Base-by-base conservation (phyloP, 35 echinoderm and acorn worm genomes). In the Acanthaster planci region DNA sequence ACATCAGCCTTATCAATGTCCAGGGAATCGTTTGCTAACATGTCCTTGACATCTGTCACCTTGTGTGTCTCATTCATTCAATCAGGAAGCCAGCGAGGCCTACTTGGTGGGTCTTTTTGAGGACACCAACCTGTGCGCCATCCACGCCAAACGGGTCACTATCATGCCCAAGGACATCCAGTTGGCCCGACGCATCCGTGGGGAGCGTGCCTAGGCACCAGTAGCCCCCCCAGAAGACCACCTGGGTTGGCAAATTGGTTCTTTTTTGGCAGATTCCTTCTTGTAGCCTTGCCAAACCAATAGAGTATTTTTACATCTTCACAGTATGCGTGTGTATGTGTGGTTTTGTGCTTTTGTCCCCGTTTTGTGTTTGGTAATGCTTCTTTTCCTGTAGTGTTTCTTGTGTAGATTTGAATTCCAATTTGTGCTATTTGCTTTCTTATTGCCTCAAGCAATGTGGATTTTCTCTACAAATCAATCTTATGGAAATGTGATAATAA, bases 151-250 rank as follows among this genome's bases (percentile, higher is more conserved):
- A 76, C 90, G 94, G 86, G 94, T 97, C 19, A 97, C 94, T 52
- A 97, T 97, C 59, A 97, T 97, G 94, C 94, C 94, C 37, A 97
- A 97, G 82, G 94, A 97, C 80, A 97, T 97, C 76, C 95, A 97
- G 83, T 42, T 97, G 38, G 93, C 93, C 17, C 75, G 93, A 40
- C 80, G 93, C 54, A 97, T 97, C 81, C 67, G 93, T 34, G 93
- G 93, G 32, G 93, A 97, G 68, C 47, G 91, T 19, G 91, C 91
- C 37, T 93, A 88, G 47, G 40, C 78, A 53, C n/a, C 37, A 12
- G 12, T 47, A 6, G 38, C 77, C 38, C 47, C 77, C 14, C 17
- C 29, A 47, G 47, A 40, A n/a, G n/a, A n/a, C n/a, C n/a, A n/a
- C n/a, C n/a, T n/a, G 38, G 5, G 47, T 47, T 22, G 77, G 2